Conservation (phyloP, 2,113 vertebrate genomes). For the Pelodiscus sinensis region DNA sequence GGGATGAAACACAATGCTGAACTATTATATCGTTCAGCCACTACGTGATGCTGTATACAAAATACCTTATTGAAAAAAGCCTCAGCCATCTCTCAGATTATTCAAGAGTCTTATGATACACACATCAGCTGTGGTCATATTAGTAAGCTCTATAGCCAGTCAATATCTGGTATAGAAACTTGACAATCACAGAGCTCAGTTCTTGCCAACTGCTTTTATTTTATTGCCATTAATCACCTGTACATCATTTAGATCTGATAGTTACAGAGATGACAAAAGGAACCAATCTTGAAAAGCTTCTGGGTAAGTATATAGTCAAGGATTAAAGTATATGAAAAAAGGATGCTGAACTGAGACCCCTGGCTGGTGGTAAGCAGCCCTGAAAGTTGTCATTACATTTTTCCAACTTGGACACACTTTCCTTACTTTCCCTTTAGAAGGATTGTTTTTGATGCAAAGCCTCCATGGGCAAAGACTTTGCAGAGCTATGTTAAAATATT, state of each 20-base stretch:
- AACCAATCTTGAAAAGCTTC: not conserved
- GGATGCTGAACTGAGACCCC: not conserved
- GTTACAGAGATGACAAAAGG: not conserved
- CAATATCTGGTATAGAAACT: not conserved
- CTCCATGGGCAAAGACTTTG: not conserved
- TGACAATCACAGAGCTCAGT: not conserved
- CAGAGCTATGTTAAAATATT: conserved; percentile 22
- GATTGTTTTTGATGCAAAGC: not conserved
- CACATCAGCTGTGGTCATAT: too few relatives aligned
- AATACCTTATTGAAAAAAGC: not conserved
- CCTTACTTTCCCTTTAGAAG: not conserved
- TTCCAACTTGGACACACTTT: not conserved
- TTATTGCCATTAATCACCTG: not conserved
- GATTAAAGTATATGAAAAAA: not conserved
- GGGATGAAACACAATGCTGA: not conserved
- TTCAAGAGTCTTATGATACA: not conserved
- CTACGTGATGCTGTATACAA: not conserved
- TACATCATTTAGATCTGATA: not conserved
- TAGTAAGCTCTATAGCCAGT: too few relatives aligned
- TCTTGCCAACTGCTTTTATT: not conserved
- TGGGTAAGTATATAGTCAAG: not conserved
- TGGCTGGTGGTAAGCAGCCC: not conserved
- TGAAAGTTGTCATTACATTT: not conserved
- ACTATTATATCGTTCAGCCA: not conserved
- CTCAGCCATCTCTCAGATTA: not conserved